Conservation (phyloP, 2,113 vertebrate genomes). For the Neolamprologus sp. region DNA sequence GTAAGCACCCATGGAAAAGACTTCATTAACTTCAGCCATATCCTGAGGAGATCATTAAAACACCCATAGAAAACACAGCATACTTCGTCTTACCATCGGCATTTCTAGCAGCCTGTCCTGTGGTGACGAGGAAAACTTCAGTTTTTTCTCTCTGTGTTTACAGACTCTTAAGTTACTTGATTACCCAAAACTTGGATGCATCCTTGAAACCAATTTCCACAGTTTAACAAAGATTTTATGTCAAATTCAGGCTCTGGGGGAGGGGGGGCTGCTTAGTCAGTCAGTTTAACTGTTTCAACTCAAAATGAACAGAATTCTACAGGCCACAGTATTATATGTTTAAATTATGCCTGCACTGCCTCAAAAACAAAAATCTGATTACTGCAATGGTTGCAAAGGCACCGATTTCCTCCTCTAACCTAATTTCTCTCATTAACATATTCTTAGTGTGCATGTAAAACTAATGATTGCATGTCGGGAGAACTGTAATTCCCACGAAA, state of each 20-base stretch:
- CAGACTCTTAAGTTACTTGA: neutral
- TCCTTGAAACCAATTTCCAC: neutral
- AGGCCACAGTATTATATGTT: neutral
- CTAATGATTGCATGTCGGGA: conserved; percentile 6
- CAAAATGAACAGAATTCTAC: neutral
- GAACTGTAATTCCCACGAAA: conserved; percentile 39
- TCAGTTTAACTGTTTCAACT: neutral
- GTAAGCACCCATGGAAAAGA: conserved; percentile 48
- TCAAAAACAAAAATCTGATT: conserved; percentile 16
- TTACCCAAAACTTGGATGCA: neutral
- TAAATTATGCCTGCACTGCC: neutral
- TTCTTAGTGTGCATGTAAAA: conserved; percentile 3
- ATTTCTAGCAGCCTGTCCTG: conserved; percentile 12
- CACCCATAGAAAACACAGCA: conserved; percentile 16
- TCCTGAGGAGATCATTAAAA: conserved; percentile 65
- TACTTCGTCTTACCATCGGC: neutral
- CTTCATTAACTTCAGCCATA: conserved; percentile 63
- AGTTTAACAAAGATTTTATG: neutral
- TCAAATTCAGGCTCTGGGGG: neutral
- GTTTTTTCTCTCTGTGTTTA: neutral
- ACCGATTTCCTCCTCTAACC: neutral
- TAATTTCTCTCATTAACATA: conserved; percentile 8
- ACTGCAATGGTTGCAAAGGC: neutral
- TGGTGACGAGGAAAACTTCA: neutral
- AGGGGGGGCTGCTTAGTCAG: neutral